Base-by-base conservation (phyloP, 1,140 invertebrate species). In the Drosophila tsacasi region DNA sequence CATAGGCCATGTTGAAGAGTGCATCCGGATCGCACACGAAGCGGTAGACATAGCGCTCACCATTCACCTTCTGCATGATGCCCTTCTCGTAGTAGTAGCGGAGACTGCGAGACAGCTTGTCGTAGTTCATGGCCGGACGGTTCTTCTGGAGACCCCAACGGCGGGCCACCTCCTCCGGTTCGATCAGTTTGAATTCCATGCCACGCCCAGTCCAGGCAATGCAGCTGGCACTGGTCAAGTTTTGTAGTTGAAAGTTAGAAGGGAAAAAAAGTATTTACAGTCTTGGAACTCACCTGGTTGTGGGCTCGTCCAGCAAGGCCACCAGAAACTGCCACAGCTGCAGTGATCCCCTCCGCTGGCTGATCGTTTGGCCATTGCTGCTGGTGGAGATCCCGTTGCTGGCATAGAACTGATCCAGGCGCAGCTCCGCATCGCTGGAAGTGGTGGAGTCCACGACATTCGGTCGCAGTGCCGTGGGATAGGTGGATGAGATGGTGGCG, bases 41-140 rank as follows among this genome's bases (percentile, higher is more conserved):
- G 93, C 98, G 98, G 93, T 99, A 99, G 13, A 99, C 98, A 93
- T 99, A 99, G 75, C 98, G 95, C 93, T 99, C 98, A 2, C 98
- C 97, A 59, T 98, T 97, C 0, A 99, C 98, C 94, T 99, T 99
- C 92, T 99, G 98, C 97, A 99, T 99, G 91, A 99, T 99, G 25
- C 98, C 98, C 93, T 99, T 99, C 93, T 99, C 98, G 92, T 99
- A 99, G 89, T 99, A 99, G 87, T 99, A 99, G 12, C 98, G 95
- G 10, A 99, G 94, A 0, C 98, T 99, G 1, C 98, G 94, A 62
- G 97, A 98, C 12, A 99, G 93, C 93, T 99, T 99, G 93, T 99
- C 98, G 92, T 99, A 99, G 94, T 99, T 99, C 98, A 99, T 99
- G 2, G 98, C 98, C 1, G 98, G 98, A 6, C 98, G 94, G 93